These are phyloP conservation scores for Coelopa pilipes DNA, from an alignment of 2,888 invertebrate genomes.

Conservation along the genomic window DNA sequence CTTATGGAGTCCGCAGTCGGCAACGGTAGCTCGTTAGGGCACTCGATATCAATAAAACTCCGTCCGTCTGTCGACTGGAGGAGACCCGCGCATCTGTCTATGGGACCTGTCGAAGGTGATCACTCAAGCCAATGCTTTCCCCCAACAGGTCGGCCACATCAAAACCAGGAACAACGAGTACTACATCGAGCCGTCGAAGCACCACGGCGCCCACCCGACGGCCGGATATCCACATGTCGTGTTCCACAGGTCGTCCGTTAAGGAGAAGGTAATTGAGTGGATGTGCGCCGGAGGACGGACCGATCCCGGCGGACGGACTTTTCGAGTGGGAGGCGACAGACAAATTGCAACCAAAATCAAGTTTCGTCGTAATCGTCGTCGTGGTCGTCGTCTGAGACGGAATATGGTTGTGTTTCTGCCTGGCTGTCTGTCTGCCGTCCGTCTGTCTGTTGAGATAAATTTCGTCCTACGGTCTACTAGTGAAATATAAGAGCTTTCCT, in stretches of 20 bases:
- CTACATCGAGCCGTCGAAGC: conserved; percentile 78
- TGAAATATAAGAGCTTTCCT: too few relatives aligned
- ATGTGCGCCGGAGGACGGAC: conserved; percentile 4
- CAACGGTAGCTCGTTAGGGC: neutral
- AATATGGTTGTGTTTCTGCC: neutral
- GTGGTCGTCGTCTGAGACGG: neutral
- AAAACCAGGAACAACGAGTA: conserved; percentile 75
- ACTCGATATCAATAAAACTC: too few relatives aligned
- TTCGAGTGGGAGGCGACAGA: conserved; percentile 33
- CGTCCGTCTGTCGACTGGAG: too few relatives aligned
- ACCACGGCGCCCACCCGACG: conserved; percentile 64
- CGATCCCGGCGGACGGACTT: neutral
- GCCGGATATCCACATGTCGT: conserved; percentile 74
- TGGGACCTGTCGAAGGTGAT: neutral
- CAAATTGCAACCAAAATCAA: conserved; percentile 31
- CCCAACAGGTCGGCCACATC: conserved; percentile 74
- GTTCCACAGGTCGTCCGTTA: conserved; percentile 75
- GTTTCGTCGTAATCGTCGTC: neutral
- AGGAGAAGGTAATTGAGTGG: conserved; percentile 57
- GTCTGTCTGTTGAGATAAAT: neutral
- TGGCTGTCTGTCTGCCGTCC: neutral
- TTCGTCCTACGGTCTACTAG: neutral
- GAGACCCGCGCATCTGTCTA: too few relatives aligned
- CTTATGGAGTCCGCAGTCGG: conserved; percentile 32
- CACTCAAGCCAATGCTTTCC: neutral